Conservation (phyloP, 2,888 invertebrate genomes). For the Cataglyphis livida region DNA sequence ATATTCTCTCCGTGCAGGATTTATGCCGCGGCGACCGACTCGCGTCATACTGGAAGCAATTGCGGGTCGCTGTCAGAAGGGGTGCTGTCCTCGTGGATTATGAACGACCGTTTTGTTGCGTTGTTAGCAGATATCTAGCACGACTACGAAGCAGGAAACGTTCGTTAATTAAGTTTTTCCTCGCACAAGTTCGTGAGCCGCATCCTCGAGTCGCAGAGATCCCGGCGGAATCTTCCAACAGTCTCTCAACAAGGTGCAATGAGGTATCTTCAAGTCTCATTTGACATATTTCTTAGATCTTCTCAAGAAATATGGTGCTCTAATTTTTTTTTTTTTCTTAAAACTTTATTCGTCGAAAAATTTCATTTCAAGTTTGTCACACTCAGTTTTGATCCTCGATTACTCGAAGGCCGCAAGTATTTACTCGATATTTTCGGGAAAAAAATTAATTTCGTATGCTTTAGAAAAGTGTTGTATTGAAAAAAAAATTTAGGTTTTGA, state of each 20-base stretch:
- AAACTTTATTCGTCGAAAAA: neutral
- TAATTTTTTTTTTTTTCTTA: neutral
- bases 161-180: slow-evolving; percentile 73
- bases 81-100: slow-evolving; percentile 64
- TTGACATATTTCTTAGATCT: neutral
- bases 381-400: neutral
- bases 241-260: neutral
- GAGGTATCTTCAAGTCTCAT: neutral
- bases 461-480: neutral
- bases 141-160: slow-evolving; percentile 31
- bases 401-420: neutral
- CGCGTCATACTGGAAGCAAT: slow-evolving; percentile 35
- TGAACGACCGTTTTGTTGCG: slow-evolving; percentile 74
- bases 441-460: neutral
- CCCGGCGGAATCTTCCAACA: neutral
- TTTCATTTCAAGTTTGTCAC: neutral
- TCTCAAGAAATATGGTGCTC: neutral
- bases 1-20: slow-evolving; percentile 72
- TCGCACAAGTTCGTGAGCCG: slow-evolving; percentile 48
- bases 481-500: neutral
- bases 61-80: slow-evolving; percentile 29
- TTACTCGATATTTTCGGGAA: neutral
- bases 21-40: slow-evolving; percentile 66
- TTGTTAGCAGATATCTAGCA: slow-evolving; percentile 71
- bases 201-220: neutral